phyloP scores from a whole-genome alignment of 1,140 invertebrate genomes.

The Zaprionus kolodkinae region DNA sequence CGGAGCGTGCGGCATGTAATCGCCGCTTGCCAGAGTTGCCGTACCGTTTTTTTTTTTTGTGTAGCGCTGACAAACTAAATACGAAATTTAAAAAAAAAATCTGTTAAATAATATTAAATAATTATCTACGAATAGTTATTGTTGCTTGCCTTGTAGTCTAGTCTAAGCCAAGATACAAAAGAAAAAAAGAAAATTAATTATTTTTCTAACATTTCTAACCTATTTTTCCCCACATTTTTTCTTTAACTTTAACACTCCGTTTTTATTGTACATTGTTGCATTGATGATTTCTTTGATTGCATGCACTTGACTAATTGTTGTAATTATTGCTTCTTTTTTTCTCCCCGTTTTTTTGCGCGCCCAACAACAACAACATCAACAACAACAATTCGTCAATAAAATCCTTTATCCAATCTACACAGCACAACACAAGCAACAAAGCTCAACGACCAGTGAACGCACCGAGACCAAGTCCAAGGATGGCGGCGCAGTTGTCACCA shows the following conservation, averaged over 20 bases:
- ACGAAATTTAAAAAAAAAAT: not conserved
- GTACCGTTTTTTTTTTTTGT: conserved; percentile 15
- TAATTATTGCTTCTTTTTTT: conserved; percentile 75
- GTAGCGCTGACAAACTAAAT: conserved; percentile 16
- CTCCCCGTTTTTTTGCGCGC: conserved; percentile 39
- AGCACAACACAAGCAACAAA: conserved; percentile 81
- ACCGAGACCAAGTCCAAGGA: conserved; percentile 81
- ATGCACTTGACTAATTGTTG: conserved; percentile 63
- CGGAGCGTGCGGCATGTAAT: conserved; percentile 23
- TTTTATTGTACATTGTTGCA: conserved; percentile 32
- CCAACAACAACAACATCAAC: conserved; percentile 30
- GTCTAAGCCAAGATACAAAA: conserved; percentile 44
- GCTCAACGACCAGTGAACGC: conserved; percentile 79
- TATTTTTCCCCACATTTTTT: conserved; percentile 24
- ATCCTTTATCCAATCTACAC: conserved; percentile 56
- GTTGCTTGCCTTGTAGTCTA: conserved; percentile 44
- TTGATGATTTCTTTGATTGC: conserved; percentile 38
- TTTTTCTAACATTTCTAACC: conserved; percentile 27
- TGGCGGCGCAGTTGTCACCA: conserved; percentile 82
- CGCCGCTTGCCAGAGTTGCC: conserved; percentile 26
- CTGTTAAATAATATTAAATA: conserved; percentile 15
- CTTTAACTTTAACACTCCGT: conserved; percentile 32
- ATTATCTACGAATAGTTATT: conserved; percentile 17
- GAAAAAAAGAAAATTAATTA: conserved; percentile 1
- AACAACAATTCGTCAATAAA: conserved; percentile 60